Base-by-base conservation (phyloP, 2,113 vertebrate genomes). In the Tupaia tana region DNA sequence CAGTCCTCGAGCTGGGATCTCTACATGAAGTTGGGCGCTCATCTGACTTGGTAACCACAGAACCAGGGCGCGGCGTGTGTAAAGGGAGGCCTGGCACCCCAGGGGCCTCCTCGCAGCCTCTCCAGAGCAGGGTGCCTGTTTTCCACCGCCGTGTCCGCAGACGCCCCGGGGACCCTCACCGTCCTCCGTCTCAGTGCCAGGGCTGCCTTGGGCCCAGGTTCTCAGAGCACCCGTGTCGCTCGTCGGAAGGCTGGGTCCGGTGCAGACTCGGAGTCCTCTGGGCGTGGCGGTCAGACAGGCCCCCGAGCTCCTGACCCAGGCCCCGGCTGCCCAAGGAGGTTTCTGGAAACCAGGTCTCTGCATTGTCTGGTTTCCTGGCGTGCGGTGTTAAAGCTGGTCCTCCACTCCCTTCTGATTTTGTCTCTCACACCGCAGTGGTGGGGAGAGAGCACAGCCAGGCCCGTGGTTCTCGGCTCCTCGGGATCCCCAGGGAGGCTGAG, bases 31-130 rank as follows among this genome's bases (percentile, higher is more conserved):
- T 56, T 0, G 2, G 64, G 9, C 31, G 54, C 54, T 22, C 27
- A n/a, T 20, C 43, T 69, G 67, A 54, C 18, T 75, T 22, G 20
- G 10, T n/a, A 27, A 54, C 54, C 56, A n/a, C 14, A 22, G 14
- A 20, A 64, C 54, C 63, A 54, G 15, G 29, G 61, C 11, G 34
- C 43, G 43, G 43, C 6, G 43, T 43, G 43, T 43, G 43, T 43
- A 43, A 43, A 52, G 29, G 27, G 22, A n/a, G 3, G 16, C 64
- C 18, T 20, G 43, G 19, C 7, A 2, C 15, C 71, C 64, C 27
- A 5, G 15, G 8, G 0, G 11, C 54, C 34, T 15, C 31, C 43
- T 0, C 3, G 29, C 1, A 1, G 66, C 56, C 20, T 56, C 29
- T 31, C 22, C 9, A 2, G 43, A 7, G 18, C 66, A 6, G 24